Evolutionary conservation across 2,797 vertebrate species (phyloP), one percentile per base, ranked within the genome.

Genomic region (Karalla daura): DNA sequence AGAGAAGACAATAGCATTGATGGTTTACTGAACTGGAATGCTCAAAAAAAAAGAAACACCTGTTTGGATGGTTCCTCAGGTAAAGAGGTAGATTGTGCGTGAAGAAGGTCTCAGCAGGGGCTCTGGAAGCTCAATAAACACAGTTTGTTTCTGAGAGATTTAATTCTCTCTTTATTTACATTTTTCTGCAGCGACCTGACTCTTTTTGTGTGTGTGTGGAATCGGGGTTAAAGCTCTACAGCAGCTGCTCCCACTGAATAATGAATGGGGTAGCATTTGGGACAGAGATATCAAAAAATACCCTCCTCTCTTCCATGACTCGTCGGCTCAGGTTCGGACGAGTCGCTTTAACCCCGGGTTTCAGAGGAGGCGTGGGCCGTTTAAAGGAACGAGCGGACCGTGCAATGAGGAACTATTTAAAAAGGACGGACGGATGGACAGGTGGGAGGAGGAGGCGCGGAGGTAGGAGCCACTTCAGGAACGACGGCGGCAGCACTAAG

Each of bases 381-480:
- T 63, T 43, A 58, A 73, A 62, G 17, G 46, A 68, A 41, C 12
- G 7, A 59, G 51, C 15, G 33, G 44, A 45, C 39, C 23, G 9
- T 21, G 51, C n/a, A 33, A 47, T 27, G 2, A 28, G 37, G n/a
- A 59, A 68, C 68, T 78, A 84, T 71, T 71, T 76, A 63, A 74
- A 63, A 74, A 55, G 76, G 39, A 46, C 0, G 45, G 52, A 44
- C 43, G 11, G 53, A 69, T n/a, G n/a, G n/a, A n/a, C n/a, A n/a
- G n/a, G 56, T 12, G 53, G 60, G 49, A 32, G 49, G 69, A 2
- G 33, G 41, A 17, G 49, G 45, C 71, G 52, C 64, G 35, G 76
- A 78, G 39, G 71, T 28, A 64, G 62, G 47, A 62, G 66, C 59
- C 40, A 51, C 45, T 80, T 74, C 59, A 47, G 36, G 40, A 73